phyloP scores from a whole-genome alignment of 2,888 invertebrate species.

The Schizaphis graminum region DNA sequence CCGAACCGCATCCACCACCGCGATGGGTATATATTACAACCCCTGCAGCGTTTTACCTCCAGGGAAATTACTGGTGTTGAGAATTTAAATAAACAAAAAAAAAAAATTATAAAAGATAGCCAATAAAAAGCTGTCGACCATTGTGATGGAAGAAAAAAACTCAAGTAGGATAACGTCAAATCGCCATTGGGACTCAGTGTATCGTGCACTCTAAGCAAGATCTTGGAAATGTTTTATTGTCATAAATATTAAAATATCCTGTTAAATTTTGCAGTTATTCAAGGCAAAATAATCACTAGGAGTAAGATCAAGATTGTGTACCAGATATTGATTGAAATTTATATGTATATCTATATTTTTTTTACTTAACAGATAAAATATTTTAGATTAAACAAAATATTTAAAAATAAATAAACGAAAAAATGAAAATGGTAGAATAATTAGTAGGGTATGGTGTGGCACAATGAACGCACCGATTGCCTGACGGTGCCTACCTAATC shows the following conservation, averaged over 20 bases:
- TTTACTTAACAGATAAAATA: neutral
- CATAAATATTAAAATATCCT: constrained; percentile 40
- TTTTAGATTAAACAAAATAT: neutral
- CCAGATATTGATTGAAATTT: neutral
- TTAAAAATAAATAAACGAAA: neutral
- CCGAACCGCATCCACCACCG: constrained; percentile 12
- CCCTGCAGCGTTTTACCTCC: constrained; percentile 34
- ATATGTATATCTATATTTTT: neutral
- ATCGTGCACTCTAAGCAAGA: neutral
- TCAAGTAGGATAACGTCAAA: neutral
- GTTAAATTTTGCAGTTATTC: neutral
- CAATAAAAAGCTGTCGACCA: constrained; percentile 19
- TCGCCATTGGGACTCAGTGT: neutral
- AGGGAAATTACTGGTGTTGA: constrained; percentile 56
- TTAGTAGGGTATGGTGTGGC: too few relatives aligned
- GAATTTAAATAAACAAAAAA: constrained; percentile 59
- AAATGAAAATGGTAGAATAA: too few relatives aligned
- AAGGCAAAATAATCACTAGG: neutral
- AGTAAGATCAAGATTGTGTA: neutral
- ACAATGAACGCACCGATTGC: too few relatives aligned
- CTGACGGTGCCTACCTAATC: too few relatives aligned
- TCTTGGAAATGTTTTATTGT: neutral
- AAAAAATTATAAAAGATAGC: constrained; percentile 8
- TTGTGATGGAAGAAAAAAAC: neutral
- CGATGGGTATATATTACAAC: constrained; percentile 1